These are phyloP conservation scores for Caenorhabditis imperialis DNA, from an alignment of 2,888 invertebrate species.

Conservation along the genomic window DNA sequence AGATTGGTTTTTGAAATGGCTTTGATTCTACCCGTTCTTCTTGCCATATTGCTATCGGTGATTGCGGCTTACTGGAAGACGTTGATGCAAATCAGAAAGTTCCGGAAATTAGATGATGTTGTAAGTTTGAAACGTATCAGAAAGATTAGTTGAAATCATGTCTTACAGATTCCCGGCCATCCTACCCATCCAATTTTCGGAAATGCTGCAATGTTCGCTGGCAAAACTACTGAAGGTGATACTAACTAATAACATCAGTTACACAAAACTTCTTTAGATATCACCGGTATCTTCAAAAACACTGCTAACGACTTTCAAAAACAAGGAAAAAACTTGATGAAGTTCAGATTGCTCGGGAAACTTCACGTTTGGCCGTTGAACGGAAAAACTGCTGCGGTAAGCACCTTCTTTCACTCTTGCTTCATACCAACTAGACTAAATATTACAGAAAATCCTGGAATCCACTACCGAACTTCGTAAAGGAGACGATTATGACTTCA, in stretches of 20 bases:
- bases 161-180: constrained; percentile 28
- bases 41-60: constrained; percentile 3
- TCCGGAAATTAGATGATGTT: constrained; percentile 22
- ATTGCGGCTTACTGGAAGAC: constrained; percentile 17
- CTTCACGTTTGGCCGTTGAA: constrained; percentile 30
- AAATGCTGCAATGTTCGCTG: constrained; percentile 5
- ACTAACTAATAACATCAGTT: no score
- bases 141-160: no score
- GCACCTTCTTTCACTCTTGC: background rate
- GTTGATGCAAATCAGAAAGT: constrained; percentile 4
- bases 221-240: constrained; percentile 20
- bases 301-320: constrained; percentile 17
- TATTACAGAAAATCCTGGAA: constrained; percentile 69
- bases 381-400: constrained; percentile 23
- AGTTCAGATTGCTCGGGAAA: constrained; percentile 19
- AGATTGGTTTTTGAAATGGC: constrained; percentile 8
- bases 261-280: background rate
- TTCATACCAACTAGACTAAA: constrained; percentile 47
- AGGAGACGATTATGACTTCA: constrained; percentile 79
- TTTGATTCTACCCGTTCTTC: constrained; percentile 9
- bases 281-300: constrained; percentile 13
- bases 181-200: constrained; percentile 26
- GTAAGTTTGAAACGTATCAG: no score
- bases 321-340: constrained; percentile 17
- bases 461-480: constrained; percentile 77